Evolutionary conservation across 2,797 vertebrate species (phyloP).

Genomic region (Trematomus bernacchii): DNA sequence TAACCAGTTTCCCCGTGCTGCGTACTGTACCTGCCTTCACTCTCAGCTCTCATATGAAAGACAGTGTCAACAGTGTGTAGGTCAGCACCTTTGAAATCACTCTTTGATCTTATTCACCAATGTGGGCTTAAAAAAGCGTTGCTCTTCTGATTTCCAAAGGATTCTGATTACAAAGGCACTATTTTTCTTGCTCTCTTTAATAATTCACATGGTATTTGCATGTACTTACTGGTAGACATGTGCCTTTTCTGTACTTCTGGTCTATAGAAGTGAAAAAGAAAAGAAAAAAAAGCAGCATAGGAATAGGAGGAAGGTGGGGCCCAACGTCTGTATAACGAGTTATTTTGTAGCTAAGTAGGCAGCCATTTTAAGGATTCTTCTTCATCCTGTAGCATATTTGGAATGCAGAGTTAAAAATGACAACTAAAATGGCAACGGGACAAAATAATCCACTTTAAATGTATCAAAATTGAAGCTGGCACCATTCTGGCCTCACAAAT

Average conservation of each 20-base stretch:
- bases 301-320: neutral
- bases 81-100: conserved; percentile 45
- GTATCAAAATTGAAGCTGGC: no score
- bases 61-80: conserved; percentile 14
- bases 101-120: conserved; percentile 43
- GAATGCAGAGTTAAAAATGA: no score
- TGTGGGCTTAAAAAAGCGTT: conserved; percentile 21
- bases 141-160: conserved; percentile 7
- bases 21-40: conserved; percentile 5
- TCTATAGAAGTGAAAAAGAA: no score
- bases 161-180: conserved; percentile 42
- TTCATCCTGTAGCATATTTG: neutral
- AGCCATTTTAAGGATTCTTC: neutral
- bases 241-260: neutral
- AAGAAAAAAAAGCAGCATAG: no score
- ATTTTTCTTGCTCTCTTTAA: conserved; percentile 33
- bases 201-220: conserved; percentile 44
- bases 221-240: conserved; percentile 11
- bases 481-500: no score
- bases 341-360: neutral
- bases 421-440: no score
- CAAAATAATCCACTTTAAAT: no score
- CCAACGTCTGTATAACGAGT: neutral
- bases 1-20: conserved; percentile 11
- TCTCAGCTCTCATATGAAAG: conserved; percentile 30